A percentile compares a stretch with the other conserved stretches of the same genome.
phyloP scores from a whole-genome alignment of 2,113 vertebrate species.

The Puma concolor region DNA sequence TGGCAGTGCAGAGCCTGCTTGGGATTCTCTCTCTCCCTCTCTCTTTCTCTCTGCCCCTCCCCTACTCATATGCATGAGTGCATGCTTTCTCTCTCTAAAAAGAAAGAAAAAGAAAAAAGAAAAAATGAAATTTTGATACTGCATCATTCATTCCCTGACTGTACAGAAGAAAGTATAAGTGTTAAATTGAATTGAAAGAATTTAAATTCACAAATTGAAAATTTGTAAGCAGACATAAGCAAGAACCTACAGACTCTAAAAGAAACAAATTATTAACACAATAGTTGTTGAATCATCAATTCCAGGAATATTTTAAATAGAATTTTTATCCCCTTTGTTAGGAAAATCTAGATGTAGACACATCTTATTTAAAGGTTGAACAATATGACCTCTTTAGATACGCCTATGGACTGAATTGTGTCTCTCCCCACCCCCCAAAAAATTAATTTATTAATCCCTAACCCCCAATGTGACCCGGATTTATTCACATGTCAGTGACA shows the following conservation, averaged over 20 bases:
- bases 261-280: neutral
- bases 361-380: neutral
- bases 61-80: too few species aligned
- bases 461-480: neutral
- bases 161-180: neutral
- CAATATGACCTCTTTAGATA: neutral
- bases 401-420: neutral
- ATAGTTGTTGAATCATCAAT: neutral
- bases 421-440: neutral
- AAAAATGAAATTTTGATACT: neutral
- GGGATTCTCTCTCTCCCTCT: too few species aligned
- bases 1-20: too few species aligned
- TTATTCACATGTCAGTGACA: neutral
- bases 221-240: neutral
- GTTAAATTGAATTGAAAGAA: neutral
- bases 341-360: constrained; percentile 1
- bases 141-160: neutral
- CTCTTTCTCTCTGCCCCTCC: too few species aligned
- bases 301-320: neutral
- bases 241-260: neutral
- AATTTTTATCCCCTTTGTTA: neutral
- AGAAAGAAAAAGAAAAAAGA: neutral
- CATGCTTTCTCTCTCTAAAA: too few species aligned
- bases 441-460: neutral
- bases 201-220: neutral